Evolutionary conservation across 2,797 vertebrate species (phyloP), one percentile per base, ranked within the genome.

Genomic region (Okamejei kenojei): DNA sequence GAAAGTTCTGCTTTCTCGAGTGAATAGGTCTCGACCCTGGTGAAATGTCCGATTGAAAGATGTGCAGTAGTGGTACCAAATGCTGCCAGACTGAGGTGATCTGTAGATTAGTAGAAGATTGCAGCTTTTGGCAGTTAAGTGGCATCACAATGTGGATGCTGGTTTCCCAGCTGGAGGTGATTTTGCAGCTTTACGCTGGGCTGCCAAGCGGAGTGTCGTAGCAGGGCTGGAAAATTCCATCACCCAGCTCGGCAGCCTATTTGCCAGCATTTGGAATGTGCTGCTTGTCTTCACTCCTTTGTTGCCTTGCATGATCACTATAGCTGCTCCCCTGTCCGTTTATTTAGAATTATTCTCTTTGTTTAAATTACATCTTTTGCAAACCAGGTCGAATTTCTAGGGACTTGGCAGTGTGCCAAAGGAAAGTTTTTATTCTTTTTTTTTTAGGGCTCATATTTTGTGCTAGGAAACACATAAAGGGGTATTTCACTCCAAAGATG

Each of bases 151-250:
- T 88, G 65, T 65, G 32, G 84, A 32, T 32, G 29, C 82, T 32
- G 58, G 13, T 65, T 86, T 65, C 58, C n/a, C 26, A 88, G n/a
- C 84, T 88, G 84, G 58, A 65, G 61, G 58, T 32, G 58, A 65
- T 65, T 65, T 88, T 65, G 29, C 17, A 88, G 84, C 54, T 79
- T 17, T 79, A 0, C 78, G 38, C 15, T 65, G 84, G 58, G n/a
- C 84, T 35, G 61, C 61, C 84, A 88, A 19, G 32, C n/a, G n/a
- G 82, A 8, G 29, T 65, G n/a, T 19, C 61, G 32, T 32, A 88
- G 13, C 7, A 21, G 84, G 84, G 84, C 84, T 88, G 84, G 61
- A 88, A 88, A 88, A 88, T 65, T 88, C 84, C 84, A 65, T 32
- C n/a, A 63, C n/a, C 82, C n/a, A 65, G 65, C 58, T 88, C 63